These are phyloP conservation scores for Andricus curvator DNA, from an alignment of 2,888 invertebrate species.

Conservation along the genomic window DNA sequence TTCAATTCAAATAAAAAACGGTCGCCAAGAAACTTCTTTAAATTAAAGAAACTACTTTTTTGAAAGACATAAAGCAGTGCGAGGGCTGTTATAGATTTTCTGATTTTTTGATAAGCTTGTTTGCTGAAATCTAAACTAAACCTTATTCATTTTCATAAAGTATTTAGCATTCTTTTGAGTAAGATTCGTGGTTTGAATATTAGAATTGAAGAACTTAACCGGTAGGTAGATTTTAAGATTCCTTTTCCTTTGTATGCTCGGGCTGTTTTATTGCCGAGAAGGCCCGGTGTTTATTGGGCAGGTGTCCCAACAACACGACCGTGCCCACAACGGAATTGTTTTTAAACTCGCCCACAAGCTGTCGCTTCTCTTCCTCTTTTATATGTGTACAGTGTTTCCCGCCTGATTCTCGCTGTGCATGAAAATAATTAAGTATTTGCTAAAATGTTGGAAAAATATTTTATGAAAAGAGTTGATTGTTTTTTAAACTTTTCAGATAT, in stretches of 20 bases:
- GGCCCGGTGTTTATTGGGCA: slow-evolving; percentile 59
- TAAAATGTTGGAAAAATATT: not conserved
- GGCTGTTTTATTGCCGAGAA: slow-evolving; percentile 45
- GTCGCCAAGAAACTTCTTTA: too few relatives aligned
- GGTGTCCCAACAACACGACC: slow-evolving; percentile 55
- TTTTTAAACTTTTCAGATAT: not conserved
- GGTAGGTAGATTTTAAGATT: slow-evolving; percentile 42
- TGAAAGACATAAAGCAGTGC: too few relatives aligned
- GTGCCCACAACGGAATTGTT: slow-evolving; percentile 58
- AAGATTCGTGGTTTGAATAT: slow-evolving; percentile 27
- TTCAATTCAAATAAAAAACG: too few relatives aligned
- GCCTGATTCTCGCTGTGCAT: not conserved
- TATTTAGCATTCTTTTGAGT: not conserved
- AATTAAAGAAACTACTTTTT: too few relatives aligned
- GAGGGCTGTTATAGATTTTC: too few relatives aligned
- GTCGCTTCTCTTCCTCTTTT: slow-evolving; percentile 53
- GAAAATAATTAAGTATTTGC: not conserved
- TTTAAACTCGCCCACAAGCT: slow-evolving; percentile 66
- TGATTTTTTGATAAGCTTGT: not conserved
- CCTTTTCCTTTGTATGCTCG: slow-evolving; percentile 21
- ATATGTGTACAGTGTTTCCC: slow-evolving; percentile 48
- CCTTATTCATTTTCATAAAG: not conserved
- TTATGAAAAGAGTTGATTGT: not conserved
- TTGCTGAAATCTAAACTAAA: not conserved
- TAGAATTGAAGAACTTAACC: slow-evolving; percentile 25